Percentiles rank a stretch among this genome's conserved stretches.
phyloP scores from a whole-genome alignment of 2,113 vertebrate species.

The Peromyscus polionotus region DNA sequence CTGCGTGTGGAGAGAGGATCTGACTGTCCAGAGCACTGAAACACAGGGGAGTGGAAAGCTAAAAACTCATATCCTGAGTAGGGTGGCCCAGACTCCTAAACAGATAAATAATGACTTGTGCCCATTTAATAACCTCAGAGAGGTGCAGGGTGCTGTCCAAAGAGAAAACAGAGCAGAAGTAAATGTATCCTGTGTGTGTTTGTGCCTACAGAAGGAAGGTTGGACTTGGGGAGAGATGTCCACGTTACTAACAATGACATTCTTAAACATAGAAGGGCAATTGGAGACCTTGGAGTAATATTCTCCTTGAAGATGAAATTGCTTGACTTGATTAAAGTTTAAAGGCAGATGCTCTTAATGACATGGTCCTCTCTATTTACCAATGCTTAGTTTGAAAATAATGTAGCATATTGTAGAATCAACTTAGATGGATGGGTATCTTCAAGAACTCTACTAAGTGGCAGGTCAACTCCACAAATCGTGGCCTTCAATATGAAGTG shows the following conservation, averaged over 20 bases:
- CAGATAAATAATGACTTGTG: slow-evolving; percentile 39
- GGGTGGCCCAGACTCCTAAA: not conserved
- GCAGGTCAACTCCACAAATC: not conserved
- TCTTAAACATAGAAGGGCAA: not conserved
- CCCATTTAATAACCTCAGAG: slow-evolving; percentile 40
- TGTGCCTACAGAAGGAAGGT: not conserved
- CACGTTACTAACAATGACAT: not conserved
- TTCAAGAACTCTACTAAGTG: not conserved
- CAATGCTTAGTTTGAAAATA: not conserved
- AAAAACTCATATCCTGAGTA: slow-evolving; percentile 20
- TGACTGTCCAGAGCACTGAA: not conserved
- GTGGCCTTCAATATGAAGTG: not conserved
- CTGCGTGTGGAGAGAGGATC: not conserved
- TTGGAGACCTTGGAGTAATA: not conserved
- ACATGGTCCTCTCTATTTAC: not conserved
- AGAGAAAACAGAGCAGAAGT: not conserved
- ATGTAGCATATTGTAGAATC: not conserved
- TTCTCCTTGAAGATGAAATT: not conserved
- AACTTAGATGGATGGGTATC: not conserved
- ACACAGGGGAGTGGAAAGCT: not conserved
- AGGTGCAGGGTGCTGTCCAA: not conserved
- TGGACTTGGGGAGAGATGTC: not conserved
- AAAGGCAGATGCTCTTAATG: not conserved
- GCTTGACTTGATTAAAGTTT: not conserved
- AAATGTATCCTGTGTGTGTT: not conserved